Evolutionary conservation across 2,888 invertebrate genomes (phyloP), one percentile per base, ranked within the genome.

Genomic region (Sarcophaga carnaria): DNA sequence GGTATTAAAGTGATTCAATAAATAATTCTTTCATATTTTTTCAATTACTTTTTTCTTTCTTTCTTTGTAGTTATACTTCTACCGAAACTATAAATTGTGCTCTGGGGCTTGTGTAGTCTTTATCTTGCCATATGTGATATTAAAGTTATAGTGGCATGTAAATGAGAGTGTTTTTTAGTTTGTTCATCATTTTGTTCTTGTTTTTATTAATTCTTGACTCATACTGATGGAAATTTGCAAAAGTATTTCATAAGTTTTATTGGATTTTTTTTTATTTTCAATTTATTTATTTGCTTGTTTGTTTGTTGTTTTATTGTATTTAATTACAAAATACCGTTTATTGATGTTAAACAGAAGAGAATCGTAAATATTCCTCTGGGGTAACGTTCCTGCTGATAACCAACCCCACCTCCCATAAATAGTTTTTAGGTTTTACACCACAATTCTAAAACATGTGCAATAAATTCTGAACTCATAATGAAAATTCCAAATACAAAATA

Each of bases 41-140:
- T 49, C 49, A 49, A 49, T 4, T 49, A 14, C 3, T 49, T 11
- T 54, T 54, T 14, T 17, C 4, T 22, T 22, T 22, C 4, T 17
- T 2, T 14, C 14, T 4, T 66, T 63, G 20, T 12, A 64, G 12
- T 4, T 64, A 47, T 45, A 63, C 25, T 37, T 37, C 37, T 6
- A 45, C 14, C 4, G 14, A 49, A 49, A 37, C 12, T n/a, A 54
- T 54, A 54, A 17, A 54, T 59, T 37, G n/a, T 37, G n/a, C 27
- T 4, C 37, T 37, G 8, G 37, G 20, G 60, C 5, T 63, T 49
- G 14, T 49, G 14, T 5, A 59, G 17, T 45, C 10, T 25, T 25
- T 63, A 74, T 63, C 63, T 17, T 22, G 22, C 62, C 74, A 47
- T 63, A 63, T 62, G 63, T 62, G 63, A 62, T 47, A 63, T 47